phyloP scores from a whole-genome alignment of 92 coral and sea anemone species.

The Plumapathes pennacea region DNA sequence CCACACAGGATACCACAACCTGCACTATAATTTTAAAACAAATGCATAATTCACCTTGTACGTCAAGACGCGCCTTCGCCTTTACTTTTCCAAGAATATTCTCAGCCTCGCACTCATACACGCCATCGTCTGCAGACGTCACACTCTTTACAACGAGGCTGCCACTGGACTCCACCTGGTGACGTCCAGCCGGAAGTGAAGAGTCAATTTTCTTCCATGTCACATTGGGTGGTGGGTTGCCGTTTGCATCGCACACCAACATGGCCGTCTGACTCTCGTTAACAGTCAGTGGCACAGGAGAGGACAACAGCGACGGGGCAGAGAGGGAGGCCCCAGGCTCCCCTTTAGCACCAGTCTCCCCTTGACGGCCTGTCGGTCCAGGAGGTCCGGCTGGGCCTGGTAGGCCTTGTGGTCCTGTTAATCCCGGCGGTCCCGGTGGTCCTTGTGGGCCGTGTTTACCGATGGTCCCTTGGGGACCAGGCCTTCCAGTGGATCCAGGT shows the following conservation, averaged over 20 bases:
- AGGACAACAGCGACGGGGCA: conserved; percentile 37
- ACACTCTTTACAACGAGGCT: conserved; percentile 30
- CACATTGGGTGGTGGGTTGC: conserved; percentile 52
- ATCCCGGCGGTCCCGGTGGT: conserved; percentile 29
- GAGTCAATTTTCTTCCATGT: conserved; percentile 48
- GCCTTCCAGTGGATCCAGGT: conserved; percentile 38
- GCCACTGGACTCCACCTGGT: conserved; percentile 23
- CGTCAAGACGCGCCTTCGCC: not conserved
- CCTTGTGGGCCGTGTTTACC: conserved; percentile 63
- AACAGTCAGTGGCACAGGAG: conserved; percentile 28
- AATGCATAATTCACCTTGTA: not conserved
- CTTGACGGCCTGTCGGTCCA: conserved; percentile 54
- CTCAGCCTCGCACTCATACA: conserved; percentile 19
- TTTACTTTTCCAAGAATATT: conserved; percentile 5
- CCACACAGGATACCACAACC: conserved; percentile 10
- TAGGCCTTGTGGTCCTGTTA: conserved; percentile 23
- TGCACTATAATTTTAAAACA: not conserved
- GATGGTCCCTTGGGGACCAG: conserved; percentile 38
- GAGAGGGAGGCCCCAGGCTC: conserved; percentile 46
- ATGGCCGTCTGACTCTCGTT: conserved; percentile 43
- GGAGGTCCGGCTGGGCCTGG: conserved; percentile 47
- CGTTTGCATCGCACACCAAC: conserved; percentile 38
- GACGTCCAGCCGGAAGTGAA: conserved; percentile 34
- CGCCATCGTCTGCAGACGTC: conserved; percentile 27
- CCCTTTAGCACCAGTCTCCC: conserved; percentile 50